These are phyloP conservation scores for Syrmaticus mikado DNA, from an alignment of 2,113 vertebrate species.

Conservation along the genomic window DNA sequence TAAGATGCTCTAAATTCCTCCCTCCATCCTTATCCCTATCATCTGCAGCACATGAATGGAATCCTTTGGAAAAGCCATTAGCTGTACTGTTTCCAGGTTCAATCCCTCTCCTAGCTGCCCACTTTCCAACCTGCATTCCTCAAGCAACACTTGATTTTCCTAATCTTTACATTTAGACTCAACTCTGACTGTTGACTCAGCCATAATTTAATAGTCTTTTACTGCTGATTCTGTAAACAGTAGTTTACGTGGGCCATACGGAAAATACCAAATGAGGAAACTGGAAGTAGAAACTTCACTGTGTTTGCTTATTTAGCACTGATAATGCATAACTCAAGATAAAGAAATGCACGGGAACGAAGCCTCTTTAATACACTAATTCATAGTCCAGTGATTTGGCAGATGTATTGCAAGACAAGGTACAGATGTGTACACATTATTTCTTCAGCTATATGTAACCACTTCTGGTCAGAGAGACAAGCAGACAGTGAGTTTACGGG, in stretches of 20 bases:
- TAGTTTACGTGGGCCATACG: constrained; percentile 26
- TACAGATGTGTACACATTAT: background rate
- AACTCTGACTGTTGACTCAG: constrained; percentile 23
- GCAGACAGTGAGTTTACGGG: background rate
- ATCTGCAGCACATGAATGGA: constrained; percentile 45
- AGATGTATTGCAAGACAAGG: background rate
- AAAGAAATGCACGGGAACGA: background rate
- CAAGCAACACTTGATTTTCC: constrained; percentile 23
- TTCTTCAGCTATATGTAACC: background rate
- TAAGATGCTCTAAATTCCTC: constrained; percentile 74
- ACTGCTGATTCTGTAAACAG: constrained; percentile 59
- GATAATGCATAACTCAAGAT: background rate
- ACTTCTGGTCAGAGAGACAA: background rate
- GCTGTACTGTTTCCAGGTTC: constrained; percentile 35
- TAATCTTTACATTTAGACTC: constrained; percentile 33
- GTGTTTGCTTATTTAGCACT: background rate
- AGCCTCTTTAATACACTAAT: background rate
- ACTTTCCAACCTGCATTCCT: constrained; percentile 32
- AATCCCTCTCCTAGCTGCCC: background rate
- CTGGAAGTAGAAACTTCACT: background rate
- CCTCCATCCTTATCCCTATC: constrained; percentile 6
- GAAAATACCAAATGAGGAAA: constrained; percentile 54
- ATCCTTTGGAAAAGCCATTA: constrained; percentile 71
- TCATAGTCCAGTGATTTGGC: background rate
- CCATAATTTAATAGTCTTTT: constrained; percentile 63